A percentile compares a stretch with the other conserved stretches of the same genome.
phyloP scores from a whole-genome alignment of 2,797 vertebrate species.

The Semaprochilodus insignis region DNA sequence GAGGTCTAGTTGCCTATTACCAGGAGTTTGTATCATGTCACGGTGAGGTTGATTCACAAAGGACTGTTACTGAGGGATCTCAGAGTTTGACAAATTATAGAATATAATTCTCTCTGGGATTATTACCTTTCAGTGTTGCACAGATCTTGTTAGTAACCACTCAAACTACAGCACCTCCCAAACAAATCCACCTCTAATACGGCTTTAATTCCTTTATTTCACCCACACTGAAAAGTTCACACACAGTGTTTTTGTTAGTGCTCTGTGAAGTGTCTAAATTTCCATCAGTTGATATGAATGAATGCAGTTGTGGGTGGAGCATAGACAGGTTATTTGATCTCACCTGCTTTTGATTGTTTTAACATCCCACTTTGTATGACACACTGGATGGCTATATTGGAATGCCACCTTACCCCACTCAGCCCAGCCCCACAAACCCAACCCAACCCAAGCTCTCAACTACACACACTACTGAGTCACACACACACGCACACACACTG shows the following conservation, averaged over 20 bases:
- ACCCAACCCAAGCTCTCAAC: background rate
- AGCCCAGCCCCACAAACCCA: background rate
- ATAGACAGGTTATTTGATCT: background rate
- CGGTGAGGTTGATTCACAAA: too few species aligned
- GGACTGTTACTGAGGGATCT: too few species aligned
- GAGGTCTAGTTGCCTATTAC: too few species aligned
- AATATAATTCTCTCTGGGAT: too few species aligned
- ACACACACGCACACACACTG: slow-evolving; percentile 42
- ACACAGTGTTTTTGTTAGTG: background rate
- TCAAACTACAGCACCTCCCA: too few species aligned
- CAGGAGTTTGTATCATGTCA: too few species aligned
- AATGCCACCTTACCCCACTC: background rate
- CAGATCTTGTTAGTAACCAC: too few species aligned
- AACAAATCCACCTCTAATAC: too few species aligned
- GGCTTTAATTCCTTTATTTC: too few species aligned
- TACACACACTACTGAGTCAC: background rate
- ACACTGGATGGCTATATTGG: slow-evolving; percentile 3
- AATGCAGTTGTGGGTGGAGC: background rate
- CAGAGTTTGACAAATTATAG: too few species aligned
- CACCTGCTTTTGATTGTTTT: slow-evolving; percentile 28
- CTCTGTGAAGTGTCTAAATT: background rate
- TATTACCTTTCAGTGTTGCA: too few species aligned
- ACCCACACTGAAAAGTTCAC: too few species aligned
- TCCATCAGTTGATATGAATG: background rate
- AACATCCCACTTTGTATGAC: slow-evolving; percentile 28